Conservation (phyloP, 2,113 vertebrate genomes). For the Corythaeola cristata region DNA sequence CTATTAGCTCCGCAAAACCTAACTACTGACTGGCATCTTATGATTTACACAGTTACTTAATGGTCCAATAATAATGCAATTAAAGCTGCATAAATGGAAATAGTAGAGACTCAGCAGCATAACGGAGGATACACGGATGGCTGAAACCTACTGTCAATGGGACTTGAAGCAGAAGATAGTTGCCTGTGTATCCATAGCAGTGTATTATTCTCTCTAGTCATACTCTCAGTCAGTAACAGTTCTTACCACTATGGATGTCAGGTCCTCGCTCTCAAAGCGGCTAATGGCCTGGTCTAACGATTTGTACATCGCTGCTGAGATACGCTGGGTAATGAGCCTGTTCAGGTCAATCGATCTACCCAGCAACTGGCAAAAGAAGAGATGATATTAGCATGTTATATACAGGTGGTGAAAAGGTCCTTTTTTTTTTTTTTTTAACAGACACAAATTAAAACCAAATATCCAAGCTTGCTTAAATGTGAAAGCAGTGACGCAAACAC, state of each 20-base stretch:
- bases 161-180: not conserved
- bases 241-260: constrained; percentile 97
- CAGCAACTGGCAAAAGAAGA: constrained; percentile 79
- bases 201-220: not conserved
- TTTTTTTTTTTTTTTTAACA: not conserved
- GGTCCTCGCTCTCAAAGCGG: constrained; percentile 98
- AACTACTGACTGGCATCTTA: not conserved
- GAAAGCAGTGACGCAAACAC: not conserved
- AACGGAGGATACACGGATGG: not conserved
- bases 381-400: not conserved
- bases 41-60: not conserved
- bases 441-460: not conserved
- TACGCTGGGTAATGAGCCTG: constrained; percentile 96
- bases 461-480: not conserved
- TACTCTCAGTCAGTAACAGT: not conserved
- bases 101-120: not conserved
- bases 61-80: not conserved
- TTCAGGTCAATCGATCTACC: constrained; percentile 98
- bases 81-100: not conserved
- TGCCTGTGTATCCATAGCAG: not conserved
- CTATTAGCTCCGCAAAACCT: not conserved
- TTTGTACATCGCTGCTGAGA: constrained; percentile 98
- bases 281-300: constrained; percentile 98
- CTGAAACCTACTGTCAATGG: not conserved
- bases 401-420: not conserved